Conservation (phyloP, 2,888 invertebrate genomes). For the Onchidella celtica region DNA sequence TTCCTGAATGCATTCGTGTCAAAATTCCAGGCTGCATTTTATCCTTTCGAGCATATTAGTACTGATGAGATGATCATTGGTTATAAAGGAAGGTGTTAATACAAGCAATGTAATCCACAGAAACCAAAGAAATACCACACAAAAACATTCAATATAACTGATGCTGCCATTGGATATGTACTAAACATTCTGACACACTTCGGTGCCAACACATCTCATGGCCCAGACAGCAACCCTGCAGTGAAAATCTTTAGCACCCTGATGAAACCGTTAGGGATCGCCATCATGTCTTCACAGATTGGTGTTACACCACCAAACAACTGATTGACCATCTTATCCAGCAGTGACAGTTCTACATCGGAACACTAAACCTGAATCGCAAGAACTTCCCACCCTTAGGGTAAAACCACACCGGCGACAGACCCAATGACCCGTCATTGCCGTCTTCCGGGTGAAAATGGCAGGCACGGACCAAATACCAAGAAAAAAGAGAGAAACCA, state of each 20-base stretch:
- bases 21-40: too few species aligned
- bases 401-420: too few species aligned
- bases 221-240: background rate
- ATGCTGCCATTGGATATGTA: background rate
- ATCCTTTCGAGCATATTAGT: too few species aligned
- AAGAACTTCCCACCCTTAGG: background rate
- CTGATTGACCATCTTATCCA: background rate
- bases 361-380: background rate
- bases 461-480: too few species aligned
- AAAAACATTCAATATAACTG: background rate
- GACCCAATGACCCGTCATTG: too few species aligned
- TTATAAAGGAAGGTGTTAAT: background rate
- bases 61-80: background rate
- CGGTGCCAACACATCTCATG: background rate
- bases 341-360: background rate
- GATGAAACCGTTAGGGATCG: too few species aligned
- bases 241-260: background rate
- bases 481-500: too few species aligned
- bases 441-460: too few species aligned
- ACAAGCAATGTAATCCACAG: background rate
- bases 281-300: too few species aligned
- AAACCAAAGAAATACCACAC: background rate
- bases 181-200: background rate
- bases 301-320: background rate
- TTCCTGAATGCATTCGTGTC: too few species aligned